Evolutionary conservation across 2,113 vertebrate species (phyloP), one percentile per base, ranked within the genome.

Genomic region (Arothron firmamentum): DNA sequence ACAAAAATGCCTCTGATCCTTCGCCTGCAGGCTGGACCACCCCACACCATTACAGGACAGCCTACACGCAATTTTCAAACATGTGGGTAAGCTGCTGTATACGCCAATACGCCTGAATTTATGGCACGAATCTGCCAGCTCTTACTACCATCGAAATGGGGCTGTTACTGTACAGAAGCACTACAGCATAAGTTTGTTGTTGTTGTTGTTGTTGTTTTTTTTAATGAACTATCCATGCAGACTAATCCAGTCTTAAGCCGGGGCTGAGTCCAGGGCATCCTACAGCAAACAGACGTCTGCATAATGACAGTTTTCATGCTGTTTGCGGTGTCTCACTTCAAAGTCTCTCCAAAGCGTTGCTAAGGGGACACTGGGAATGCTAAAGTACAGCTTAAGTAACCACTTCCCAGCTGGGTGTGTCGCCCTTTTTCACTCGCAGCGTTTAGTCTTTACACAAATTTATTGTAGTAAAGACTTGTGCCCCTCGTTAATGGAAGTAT

Each of bases 321-420:
- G 63, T 81, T 79, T 72, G 73, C 19, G 68, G 83, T 75, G 64
- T 65, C 70, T 72, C 61, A 70, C 82, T 88, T 90, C 84, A 86
- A 89, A 89, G 81, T 62, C 57, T 65, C 49, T 79, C 77, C 80
- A 67, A 61, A 75, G 72, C 72, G 83, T 87, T 88, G 75, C 84
- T 74, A 75, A 81, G 75, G 78, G 79, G 80, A 84, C 59, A 57
- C 66, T 41, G 74, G 74, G 84, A 86, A 86, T 77, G 81, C 69
- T 75, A 43, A 77, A 85, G 74, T 75, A 72, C 67, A 82, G 67
- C 72, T 84, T 81, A 80, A 87, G 80, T 81, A 88, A 86, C 78
- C 83, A 87, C 85, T 86, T 88, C 86, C 83, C 67, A 83, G 79
- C 67, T 85, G 86, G 88, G 88, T 75, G 87, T 86, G 85, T 82